Conservation (phyloP, 2,888 invertebrate genomes). For the Microctonus aethiopoides region DNA sequence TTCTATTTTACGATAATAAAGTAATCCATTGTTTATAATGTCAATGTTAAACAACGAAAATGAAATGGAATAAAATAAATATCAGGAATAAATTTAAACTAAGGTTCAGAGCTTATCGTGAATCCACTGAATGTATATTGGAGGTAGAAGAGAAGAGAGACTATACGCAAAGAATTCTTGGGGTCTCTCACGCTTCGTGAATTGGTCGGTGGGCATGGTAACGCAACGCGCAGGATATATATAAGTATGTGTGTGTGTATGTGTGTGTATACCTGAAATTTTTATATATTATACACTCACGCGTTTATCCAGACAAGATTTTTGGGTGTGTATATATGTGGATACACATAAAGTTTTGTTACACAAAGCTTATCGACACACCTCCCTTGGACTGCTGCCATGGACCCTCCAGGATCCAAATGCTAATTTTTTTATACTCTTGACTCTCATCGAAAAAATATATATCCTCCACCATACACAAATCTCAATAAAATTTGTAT, state of each 20-base stretch:
- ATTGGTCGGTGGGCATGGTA: neutral
- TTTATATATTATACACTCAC: constrained; percentile 20
- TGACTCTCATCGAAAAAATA: neutral
- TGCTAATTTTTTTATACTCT: neutral
- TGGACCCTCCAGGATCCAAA: neutral
- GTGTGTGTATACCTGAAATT: constrained; percentile 25
- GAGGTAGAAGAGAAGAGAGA: neutral
- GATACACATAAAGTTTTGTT: neutral
- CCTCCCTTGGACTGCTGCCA: neutral
- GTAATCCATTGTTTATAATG: too few relatives aligned
- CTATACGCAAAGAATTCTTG: constrained; percentile 4
- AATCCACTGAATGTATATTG: neutral
- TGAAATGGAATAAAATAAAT: neutral
- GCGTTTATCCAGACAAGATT: neutral
- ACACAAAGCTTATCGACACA: neutral
- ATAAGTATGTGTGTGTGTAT: neutral
- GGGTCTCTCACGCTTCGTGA: neutral
- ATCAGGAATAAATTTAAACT: neutral
- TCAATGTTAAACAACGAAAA: too few relatives aligned
- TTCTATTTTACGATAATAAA: neutral
- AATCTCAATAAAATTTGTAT: neutral
- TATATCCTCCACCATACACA: neutral
- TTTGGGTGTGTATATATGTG: neutral
- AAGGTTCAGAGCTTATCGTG: neutral
- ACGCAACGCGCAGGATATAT: neutral